These are phyloP conservation scores for Andrena bucephala DNA, from an alignment of 2,888 invertebrate species.

Conservation along the genomic window DNA sequence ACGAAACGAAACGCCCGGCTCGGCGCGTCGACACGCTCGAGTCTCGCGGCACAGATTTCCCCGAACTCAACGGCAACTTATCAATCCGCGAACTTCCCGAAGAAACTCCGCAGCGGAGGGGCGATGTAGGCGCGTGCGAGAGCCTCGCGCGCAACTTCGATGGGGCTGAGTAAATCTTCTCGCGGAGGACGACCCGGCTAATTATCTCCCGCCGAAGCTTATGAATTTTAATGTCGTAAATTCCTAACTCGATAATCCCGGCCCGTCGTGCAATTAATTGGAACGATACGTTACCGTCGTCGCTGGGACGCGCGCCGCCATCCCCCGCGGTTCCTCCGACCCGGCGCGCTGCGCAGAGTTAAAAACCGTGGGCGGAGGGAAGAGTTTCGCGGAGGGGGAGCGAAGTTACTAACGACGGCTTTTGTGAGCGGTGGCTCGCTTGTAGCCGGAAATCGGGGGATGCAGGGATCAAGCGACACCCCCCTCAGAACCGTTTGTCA, in stretches of 20 bases:
- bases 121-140: not conserved
- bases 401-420: constrained; percentile 80
- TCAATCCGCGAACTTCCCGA: not conserved
- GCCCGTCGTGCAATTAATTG: constrained; percentile 72
- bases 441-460: constrained; percentile 60
- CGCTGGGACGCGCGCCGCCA: constrained; percentile 29
- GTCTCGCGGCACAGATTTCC: constrained; percentile 9
- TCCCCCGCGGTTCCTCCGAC: not conserved
- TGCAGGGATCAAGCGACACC: constrained; percentile 73
- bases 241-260: constrained; percentile 65
- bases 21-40: not conserved
- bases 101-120: not conserved
- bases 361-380: constrained; percentile 46
- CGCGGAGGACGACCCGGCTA: constrained; percentile 37
- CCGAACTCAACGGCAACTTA: not conserved
- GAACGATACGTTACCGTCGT: constrained; percentile 72
- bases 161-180: constrained; percentile 40
- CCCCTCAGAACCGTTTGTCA: constrained; percentile 71
- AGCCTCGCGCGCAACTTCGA: not conserved
- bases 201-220: constrained; percentile 61
- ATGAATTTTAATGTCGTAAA: constrained; percentile 70
- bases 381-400: constrained; percentile 59
- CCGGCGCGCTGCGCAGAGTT: constrained; percentile 10
- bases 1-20: not conserved
- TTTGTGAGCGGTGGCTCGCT: constrained; percentile 70